These are phyloP conservation scores for Erythrocercus mccallii DNA, from an alignment of 2,113 vertebrate species.

Conservation along the genomic window DNA sequence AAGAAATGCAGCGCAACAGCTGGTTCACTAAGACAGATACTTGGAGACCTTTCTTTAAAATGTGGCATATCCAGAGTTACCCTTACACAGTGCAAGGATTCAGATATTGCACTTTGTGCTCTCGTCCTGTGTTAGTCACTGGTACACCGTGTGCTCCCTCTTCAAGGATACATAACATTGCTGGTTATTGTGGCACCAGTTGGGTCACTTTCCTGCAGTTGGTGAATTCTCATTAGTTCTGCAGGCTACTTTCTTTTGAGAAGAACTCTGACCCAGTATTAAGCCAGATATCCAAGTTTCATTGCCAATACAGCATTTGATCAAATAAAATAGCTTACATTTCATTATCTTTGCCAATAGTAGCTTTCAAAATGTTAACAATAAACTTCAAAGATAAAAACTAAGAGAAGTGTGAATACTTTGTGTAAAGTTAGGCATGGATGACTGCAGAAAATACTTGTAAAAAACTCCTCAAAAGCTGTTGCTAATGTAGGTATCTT, in stretches of 20 bases:
- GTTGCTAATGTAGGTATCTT: background rate
- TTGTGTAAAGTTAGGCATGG: background rate
- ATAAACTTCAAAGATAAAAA: background rate
- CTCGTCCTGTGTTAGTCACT: background rate
- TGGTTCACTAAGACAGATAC: background rate
- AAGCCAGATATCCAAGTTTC: background rate
- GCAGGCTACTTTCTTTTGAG: background rate
- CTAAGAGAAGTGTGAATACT: background rate
- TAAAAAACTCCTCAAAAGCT: background rate
- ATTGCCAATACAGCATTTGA: background rate
- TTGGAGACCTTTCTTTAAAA: background rate
- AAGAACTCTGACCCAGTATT: background rate
- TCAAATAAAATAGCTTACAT: background rate
- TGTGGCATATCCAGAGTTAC: background rate
- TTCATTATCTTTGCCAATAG: background rate
- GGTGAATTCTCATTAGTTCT: background rate
- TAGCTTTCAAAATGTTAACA: background rate
- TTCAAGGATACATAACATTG: accelerated
- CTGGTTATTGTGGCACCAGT: background rate
- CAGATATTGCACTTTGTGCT: background rate
- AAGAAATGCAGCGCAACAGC: background rate
- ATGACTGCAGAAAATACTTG: background rate
- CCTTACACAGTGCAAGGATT: background rate
- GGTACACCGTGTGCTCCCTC: background rate
- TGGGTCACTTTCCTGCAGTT: background rate